Evolutionary conservation across 1,140 invertebrate species (phyloP).

Genomic region (Drosophila micromelanica): DNA sequence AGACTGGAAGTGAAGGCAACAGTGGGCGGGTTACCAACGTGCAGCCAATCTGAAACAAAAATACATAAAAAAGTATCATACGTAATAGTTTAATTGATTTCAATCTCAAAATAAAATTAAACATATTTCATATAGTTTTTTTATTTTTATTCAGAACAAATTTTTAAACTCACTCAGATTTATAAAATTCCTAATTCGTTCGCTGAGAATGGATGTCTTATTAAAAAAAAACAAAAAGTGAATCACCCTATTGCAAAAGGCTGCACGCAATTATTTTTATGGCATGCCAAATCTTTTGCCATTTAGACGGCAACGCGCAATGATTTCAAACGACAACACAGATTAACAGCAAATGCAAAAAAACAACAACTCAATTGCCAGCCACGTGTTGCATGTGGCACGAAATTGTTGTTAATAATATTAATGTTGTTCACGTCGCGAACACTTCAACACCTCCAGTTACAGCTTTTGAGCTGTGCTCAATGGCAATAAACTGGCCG

Average conservation of each 20-base stretch:
- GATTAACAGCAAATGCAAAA: conserved; percentile 12
- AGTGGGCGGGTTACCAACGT: too few species aligned
- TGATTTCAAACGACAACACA: conserved; percentile 10
- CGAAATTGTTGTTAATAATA: conserved; percentile 76
- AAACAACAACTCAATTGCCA: conserved; percentile 47
- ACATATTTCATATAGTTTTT: too few species aligned
- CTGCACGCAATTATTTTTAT: conserved; percentile 23
- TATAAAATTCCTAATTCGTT: too few species aligned
- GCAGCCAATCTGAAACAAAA: too few species aligned
- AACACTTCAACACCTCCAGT: conserved; percentile 47
- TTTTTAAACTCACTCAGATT: too few species aligned
- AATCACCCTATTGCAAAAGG: conserved; percentile 31
- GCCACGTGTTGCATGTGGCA: conserved; percentile 79
- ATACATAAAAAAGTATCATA: too few species aligned
- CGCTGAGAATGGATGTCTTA: too few species aligned
- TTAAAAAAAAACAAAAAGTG: conserved; percentile 6
- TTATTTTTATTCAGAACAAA: too few species aligned
- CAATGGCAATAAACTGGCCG: conserved; percentile 38
- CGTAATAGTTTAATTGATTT: too few species aligned
- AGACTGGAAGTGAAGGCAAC: not conserved
- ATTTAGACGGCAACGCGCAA: conserved; percentile 44
- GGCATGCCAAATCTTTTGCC: conserved; percentile 48
- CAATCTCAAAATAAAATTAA: too few species aligned
- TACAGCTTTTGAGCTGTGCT: conserved; percentile 1
- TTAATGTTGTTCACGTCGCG: conserved; percentile 52